Evolutionary conservation across 2,888 invertebrate species (phyloP).

Genomic region (Argyresthia albistria): DNA sequence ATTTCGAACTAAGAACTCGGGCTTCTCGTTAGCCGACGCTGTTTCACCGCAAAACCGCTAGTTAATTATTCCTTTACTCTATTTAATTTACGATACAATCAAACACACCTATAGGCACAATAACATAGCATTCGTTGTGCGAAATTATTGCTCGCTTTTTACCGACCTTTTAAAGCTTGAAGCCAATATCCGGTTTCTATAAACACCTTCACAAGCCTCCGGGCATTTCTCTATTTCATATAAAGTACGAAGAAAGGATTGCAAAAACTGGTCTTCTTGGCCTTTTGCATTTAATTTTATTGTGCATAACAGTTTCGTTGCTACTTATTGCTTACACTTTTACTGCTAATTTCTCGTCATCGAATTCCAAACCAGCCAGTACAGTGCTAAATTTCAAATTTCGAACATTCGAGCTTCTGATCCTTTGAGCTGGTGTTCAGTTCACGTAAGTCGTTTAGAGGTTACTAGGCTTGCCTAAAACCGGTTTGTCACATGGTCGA

Average conservation of each 20-base stretch:
- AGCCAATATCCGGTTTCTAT: no score
- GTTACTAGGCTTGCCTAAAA: conserved; percentile 62
- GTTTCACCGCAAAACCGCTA: conserved; percentile 53
- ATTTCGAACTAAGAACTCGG: conserved; percentile 36
- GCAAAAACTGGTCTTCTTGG: no score
- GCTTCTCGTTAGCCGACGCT: conserved; percentile 46
- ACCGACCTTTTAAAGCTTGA: no score
- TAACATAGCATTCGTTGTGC: not conserved
- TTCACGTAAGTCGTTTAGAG: conserved; percentile 57
- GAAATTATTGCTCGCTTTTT: no score
- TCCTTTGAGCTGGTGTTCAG: conserved; percentile 33
- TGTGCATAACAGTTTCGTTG: no score
- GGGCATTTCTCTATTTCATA: no score
- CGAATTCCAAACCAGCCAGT: not conserved
- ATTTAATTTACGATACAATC: conserved; percentile 37
- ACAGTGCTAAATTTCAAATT: conserved; percentile 26
- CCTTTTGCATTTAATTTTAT: no score
- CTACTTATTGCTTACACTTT: not conserved
- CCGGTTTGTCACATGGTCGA: conserved; percentile 67
- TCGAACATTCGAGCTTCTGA: conserved; percentile 22
- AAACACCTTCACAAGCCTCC: no score
- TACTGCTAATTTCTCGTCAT: not conserved
- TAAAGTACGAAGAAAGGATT: no score
- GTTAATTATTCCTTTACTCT: conserved; percentile 62
- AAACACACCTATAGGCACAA: not conserved